Evolutionary conservation across 2,113 vertebrate species (phyloP), one percentile per base, ranked within the genome.

Genomic region (Gadus macrocephalus): DNA sequence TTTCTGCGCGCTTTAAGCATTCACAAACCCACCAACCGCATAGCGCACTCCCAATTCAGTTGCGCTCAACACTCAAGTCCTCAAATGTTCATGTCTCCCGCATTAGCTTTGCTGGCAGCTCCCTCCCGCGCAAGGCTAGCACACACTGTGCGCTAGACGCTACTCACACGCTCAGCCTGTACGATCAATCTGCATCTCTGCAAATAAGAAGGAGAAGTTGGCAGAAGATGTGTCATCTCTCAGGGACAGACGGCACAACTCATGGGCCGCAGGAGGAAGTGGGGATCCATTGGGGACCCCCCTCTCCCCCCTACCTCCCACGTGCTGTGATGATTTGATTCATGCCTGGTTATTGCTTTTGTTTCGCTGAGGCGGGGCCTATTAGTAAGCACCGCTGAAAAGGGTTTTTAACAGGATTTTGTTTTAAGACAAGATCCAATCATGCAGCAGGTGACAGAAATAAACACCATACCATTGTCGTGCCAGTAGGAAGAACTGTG

Each of bases 111-210:
- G 70, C 77, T 84, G 73, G 53, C 67, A 73, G 74, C 80, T 87
- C 66, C 55, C 15, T 15, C 55, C 55, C 55, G 14, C 55, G 14
- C 42, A 80, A 79, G 85, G 81, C 83, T 78, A 81, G 85, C 84
- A 78, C 69, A 81, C 83, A 77, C 70, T 83, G 78, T 80, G 85
- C 82, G 80, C 82, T 75, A 72, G 78, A 78, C 78, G 62, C 82
- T 91, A 90, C 86, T 91, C 87, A 90, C 87, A 89, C 88, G 81
- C 89, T 90, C 84, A 84, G 86, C 86, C 80, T 88, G 77, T 85
- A 85, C 77, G 86, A 91, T 92, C 81, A 80, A 80, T 86, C 88
- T 83, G 87, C 89, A 91, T 86, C 87, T 87, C 88, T 91, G 83
- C 53, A 89, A 86, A 67, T 83, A 70, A 89, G 87, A 88, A 88